phyloP scores from a whole-genome alignment of 2,113 vertebrate species.

The Empidonax traillii region DNA sequence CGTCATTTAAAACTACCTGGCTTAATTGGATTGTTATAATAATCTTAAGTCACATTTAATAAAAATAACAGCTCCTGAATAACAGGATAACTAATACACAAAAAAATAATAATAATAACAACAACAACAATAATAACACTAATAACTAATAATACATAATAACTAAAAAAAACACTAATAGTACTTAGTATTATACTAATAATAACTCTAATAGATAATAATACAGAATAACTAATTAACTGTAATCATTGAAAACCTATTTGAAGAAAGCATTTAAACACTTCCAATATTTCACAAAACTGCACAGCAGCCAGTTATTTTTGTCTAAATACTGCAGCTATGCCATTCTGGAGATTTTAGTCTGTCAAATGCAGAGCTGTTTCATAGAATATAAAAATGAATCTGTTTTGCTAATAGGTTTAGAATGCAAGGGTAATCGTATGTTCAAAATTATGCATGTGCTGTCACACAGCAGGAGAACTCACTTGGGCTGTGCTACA shows the following conservation, averaged over 20 bases:
- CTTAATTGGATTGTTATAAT: not conserved
- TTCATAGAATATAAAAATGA: not conserved
- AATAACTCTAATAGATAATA: not conserved
- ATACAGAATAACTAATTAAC: not conserved
- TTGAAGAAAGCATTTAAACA: not conserved
- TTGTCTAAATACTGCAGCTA: not conserved
- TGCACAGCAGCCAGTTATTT: not conserved
- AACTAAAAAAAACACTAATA: not conserved
- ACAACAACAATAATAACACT: not conserved
- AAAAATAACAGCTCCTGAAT: not conserved
- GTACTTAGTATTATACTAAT: not conserved
- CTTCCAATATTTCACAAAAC: not conserved
- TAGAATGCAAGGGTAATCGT: not conserved
- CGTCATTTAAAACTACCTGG: not conserved
- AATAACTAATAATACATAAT: not conserved
- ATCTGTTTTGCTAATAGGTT: not conserved
- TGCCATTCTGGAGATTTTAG: not conserved
- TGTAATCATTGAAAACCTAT: not conserved
- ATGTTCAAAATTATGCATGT: not conserved
- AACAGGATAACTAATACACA: not conserved
- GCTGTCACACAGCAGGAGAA: not conserved
- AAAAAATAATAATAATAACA: not conserved
- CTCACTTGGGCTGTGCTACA: not conserved
- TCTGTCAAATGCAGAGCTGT: not conserved
- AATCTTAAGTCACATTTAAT: not conserved